Evolutionary conservation across 2,797 vertebrate genomes (phyloP).

Genomic region (Gymnopithys bicolor): DNA sequence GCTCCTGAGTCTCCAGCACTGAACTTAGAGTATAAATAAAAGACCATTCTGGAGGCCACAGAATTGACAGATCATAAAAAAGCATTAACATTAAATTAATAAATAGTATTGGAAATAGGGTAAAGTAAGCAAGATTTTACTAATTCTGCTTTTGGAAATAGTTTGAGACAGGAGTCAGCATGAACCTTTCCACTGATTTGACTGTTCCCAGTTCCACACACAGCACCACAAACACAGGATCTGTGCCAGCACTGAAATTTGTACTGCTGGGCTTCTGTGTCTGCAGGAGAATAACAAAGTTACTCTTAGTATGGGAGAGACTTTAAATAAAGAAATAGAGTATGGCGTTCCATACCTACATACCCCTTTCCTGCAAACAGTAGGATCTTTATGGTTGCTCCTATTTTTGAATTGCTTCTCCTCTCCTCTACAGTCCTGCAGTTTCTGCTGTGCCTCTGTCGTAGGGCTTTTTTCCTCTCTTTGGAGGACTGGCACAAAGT

Average conservation of each 20-base stretch:
- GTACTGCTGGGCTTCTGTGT: background rate
- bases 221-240: background rate
- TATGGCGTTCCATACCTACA: background rate
- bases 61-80: background rate
- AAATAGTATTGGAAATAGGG: background rate
- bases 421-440: background rate
- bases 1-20: background rate
- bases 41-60: background rate
- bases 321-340: slow-evolving; percentile 19
- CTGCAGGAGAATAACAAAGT: background rate
- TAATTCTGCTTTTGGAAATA: background rate
- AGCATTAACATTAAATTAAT: background rate
- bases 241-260: background rate
- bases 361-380: background rate
- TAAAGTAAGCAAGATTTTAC: background rate
- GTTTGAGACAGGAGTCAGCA: background rate
- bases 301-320: background rate
- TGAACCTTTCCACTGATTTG: background rate
- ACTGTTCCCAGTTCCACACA: background rate
- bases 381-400: background rate
- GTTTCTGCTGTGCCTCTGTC: background rate
- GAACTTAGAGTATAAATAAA: background rate
- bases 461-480: background rate
- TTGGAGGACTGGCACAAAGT: background rate
- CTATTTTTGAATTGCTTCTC: background rate